These are phyloP conservation scores for Turritopsis dohrnii DNA, from an alignment of 30 jellyfish, hydroid and myxozoan genomes.

Conservation along the genomic window DNA sequence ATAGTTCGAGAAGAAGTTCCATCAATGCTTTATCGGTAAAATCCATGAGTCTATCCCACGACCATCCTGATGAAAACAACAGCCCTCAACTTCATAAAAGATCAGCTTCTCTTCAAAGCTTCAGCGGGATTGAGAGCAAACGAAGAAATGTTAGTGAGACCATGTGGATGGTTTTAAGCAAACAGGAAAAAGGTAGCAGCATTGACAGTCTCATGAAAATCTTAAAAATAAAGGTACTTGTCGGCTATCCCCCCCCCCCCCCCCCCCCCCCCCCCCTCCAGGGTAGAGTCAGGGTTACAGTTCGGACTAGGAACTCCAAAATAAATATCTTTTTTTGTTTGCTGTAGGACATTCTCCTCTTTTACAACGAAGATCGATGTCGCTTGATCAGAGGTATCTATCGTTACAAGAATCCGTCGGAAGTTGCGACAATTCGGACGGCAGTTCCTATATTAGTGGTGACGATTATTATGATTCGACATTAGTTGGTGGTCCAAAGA, in stretches of 20 bases:
- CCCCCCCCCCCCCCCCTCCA: too few relatives aligned
- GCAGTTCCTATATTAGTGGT: not conserved
- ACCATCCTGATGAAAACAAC: not conserved
- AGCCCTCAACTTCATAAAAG: not conserved
- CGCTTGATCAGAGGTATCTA: not conserved
- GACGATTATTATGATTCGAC: slow-evolving; percentile 8
- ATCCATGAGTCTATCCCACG: not conserved
- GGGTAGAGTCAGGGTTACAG: too few relatives aligned
- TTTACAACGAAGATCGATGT: not conserved
- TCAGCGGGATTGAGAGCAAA: not conserved
- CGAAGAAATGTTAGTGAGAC: not conserved
- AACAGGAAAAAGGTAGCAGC: not conserved
- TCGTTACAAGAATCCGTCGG: not conserved
- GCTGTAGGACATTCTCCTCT: not conserved
- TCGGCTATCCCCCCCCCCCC: too few relatives aligned
- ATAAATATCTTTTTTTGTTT: too few relatives aligned
- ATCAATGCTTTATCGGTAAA: not conserved
- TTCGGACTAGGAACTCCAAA: too few relatives aligned
- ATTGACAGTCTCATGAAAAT: too few relatives aligned
- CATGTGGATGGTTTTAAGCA: not conserved
- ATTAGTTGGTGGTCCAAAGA: not conserved
- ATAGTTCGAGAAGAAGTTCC: not conserved
- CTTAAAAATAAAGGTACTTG: too few relatives aligned
- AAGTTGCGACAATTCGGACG: not conserved
- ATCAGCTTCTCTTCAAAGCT: not conserved